Evolutionary conservation across 2,888 invertebrate species (phyloP), one percentile per base, ranked within the genome.

Genomic region (Leptopilina syphax): DNA sequence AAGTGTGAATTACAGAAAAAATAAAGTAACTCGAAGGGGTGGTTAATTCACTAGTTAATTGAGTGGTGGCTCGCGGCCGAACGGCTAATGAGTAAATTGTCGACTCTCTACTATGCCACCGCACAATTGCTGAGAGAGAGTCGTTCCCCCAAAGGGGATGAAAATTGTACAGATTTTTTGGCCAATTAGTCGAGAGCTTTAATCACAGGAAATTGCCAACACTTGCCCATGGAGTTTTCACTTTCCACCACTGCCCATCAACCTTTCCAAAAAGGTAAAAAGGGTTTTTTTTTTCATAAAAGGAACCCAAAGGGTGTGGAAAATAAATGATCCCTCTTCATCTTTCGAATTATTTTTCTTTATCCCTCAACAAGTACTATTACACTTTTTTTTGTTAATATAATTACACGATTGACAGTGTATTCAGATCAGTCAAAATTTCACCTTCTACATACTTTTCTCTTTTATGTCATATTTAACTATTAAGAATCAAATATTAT

Each of bases 51-150:
- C 84, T 82, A 86, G 88, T 89, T 90, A 91, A 91, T 91, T 90
- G 91, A 91, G 85, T 84, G 83, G 88, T 88, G 88, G 87, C 87
- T 82, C 87, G 85, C 84, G 84, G 86, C 84, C 87, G 86, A 82
- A 84, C 86, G 87, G 86, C 89, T 90, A 90, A 91, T 89, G 90
- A 91, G 91, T 89, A 90, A 90, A 91, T 91, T 86, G 89, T 86
- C 88, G 86, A 88, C 86, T 87, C 18, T 18, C 44, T 44, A 44
- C 44, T 44, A 44, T 7, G n/a, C 13, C 60, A 87, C 44, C 79
- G 80, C 57, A 24, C 73, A 78, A 79, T 80, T 83, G 79, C 81
- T 79, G 80, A 13, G 24, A 41, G 66, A 4, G n/a, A 57, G 77
- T 70, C 60, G 63, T 70, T 68, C 60, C 24, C 44, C 50, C 47